phyloP scores from a whole-genome alignment of 2,888 invertebrate genomes.

The Microplitis deprimator region DNA sequence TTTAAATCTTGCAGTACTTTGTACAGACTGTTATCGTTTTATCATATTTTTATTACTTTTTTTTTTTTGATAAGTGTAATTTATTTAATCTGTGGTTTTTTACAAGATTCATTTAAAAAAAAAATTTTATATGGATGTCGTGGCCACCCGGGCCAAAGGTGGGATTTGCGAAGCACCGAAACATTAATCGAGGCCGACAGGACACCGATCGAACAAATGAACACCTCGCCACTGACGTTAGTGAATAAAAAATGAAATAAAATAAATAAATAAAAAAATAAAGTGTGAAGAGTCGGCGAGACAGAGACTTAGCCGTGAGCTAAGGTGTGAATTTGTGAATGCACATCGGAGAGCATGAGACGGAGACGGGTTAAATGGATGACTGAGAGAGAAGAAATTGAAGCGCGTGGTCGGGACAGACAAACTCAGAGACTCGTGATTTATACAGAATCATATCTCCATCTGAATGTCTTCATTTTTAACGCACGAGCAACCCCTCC shows the following conservation, averaged over 20 bases:
- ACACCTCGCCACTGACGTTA: slow-evolving; percentile 10
- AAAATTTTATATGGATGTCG: slow-evolving; percentile 5
- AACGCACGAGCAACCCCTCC: slow-evolving; percentile 58
- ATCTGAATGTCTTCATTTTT: slow-evolving; percentile 70
- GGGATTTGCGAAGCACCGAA: slow-evolving; percentile 3
- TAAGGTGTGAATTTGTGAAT: slow-evolving; percentile 42
- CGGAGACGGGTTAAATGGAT: not conserved
- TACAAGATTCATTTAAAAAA: too few relatives aligned
- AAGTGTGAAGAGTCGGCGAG: slow-evolving; percentile 14
- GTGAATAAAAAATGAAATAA: not conserved
- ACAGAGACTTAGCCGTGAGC: slow-evolving; percentile 20
- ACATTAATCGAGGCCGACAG: slow-evolving; percentile 41
- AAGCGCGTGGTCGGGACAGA: slow-evolving; percentile 41
- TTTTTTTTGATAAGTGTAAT: slow-evolving; percentile 5
- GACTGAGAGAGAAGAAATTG: slow-evolving; percentile 41
- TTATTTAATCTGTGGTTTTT: too few relatives aligned
- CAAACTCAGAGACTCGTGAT: slow-evolving; percentile 59
- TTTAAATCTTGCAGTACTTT: slow-evolving; percentile 9
- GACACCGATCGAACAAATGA: slow-evolving; percentile 27
- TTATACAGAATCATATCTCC: slow-evolving; percentile 69
- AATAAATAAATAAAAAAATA: not conserved
- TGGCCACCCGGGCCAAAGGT: not conserved
- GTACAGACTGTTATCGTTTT: not conserved
- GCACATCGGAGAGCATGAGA: slow-evolving; percentile 23
- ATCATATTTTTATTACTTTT: slow-evolving; percentile 17